phyloP scores from a whole-genome alignment of 2,113 vertebrate genomes.

The Notarius lentiginosus region DNA sequence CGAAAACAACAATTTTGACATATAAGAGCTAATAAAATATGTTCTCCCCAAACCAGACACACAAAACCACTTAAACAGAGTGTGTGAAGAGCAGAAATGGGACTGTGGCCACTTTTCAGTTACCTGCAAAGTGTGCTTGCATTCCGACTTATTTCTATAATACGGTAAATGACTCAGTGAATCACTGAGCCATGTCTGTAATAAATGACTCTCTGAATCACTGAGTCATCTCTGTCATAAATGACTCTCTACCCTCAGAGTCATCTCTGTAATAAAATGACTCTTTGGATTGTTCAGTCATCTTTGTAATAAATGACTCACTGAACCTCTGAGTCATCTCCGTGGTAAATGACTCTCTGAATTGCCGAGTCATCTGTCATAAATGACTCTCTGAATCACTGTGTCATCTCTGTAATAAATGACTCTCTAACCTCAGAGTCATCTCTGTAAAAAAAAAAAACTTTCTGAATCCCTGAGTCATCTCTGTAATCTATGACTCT shows the following conservation, averaged over 20 bases:
- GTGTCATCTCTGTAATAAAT: neutral
- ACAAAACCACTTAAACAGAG: neutral
- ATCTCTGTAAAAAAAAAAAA: neutral
- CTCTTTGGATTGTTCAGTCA: neutral
- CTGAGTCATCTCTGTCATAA: neutral
- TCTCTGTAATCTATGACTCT: neutral
- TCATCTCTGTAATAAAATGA: neutral
- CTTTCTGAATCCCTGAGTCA: neutral
- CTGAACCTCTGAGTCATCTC: neutral
- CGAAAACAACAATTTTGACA: neutral
- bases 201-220: neutral
- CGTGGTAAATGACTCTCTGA: neutral
- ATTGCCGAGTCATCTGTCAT: neutral
- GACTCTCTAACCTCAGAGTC: neutral
- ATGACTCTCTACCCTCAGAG: neutral
- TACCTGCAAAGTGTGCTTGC: neutral
- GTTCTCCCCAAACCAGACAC: neutral
- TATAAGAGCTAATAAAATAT: neutral
- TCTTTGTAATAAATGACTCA: neutral
- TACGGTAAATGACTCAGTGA: neutral
- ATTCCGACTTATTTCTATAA: neutral
- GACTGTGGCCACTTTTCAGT: constrained; percentile 1
- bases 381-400: neutral
- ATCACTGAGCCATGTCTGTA: neutral
- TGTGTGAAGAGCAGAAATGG: neutral